phyloP scores from a whole-genome alignment of 2,888 invertebrate species.

The Glomeris marginata region DNA sequence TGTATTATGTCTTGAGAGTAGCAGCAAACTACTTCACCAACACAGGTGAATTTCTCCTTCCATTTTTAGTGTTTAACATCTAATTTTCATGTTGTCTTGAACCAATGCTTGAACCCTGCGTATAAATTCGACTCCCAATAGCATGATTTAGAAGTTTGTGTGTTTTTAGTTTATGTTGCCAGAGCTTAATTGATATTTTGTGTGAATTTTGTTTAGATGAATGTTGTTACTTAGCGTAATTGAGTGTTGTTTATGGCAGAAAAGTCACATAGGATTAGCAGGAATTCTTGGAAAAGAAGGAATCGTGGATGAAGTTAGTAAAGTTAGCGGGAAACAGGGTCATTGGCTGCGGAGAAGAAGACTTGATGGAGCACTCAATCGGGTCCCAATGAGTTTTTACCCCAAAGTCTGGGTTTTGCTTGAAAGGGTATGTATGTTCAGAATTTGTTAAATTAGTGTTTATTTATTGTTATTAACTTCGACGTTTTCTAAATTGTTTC shows the following conservation, averaged over 20 bases:
- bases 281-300: constrained; percentile 22
- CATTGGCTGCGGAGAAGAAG: constrained; percentile 91
- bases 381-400: constrained; percentile 94
- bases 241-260: constrained; percentile 25
- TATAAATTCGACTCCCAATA: neutral
- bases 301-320: constrained; percentile 37
- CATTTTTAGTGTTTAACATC: neutral
- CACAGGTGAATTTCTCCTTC: neutral
- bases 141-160: too few species aligned
- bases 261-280: constrained; percentile 37
- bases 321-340: constrained; percentile 60
- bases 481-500: constrained; percentile 19
- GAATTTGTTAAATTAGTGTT: neutral
- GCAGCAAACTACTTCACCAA: too few species aligned
- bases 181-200: constrained; percentile 14
- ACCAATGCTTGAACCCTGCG: neutral
- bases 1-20: too few species aligned
- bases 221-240: neutral
- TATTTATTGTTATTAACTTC: constrained; percentile 4
- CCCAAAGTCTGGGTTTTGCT: constrained; percentile 83
- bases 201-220: constrained; percentile 11
- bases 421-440: constrained; percentile 47
- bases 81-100: neutral
- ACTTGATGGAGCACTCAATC: constrained; percentile 90
- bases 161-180: neutral